Conservation (phyloP, 2,113 vertebrate species). For the Rhadina sibilatrix region DNA sequence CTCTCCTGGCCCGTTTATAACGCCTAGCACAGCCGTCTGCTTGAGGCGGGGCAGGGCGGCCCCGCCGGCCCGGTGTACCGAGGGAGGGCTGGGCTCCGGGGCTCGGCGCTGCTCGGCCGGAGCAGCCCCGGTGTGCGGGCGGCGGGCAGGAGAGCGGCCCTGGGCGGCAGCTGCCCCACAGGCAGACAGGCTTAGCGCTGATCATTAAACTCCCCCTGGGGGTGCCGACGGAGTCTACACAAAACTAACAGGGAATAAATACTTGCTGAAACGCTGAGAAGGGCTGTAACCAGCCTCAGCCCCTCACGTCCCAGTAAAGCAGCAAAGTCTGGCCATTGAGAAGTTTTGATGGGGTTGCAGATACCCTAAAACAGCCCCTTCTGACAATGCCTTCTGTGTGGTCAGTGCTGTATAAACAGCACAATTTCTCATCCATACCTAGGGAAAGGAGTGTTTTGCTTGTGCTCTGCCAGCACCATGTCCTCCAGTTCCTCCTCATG, state of each 20-base stretch:
- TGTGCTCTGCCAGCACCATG: not conserved
- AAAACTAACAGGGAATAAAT: not conserved
- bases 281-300: not conserved
- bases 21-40: not conserved
- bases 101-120: rapidly evolving
- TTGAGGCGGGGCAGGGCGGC: not conserved
- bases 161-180: not conserved
- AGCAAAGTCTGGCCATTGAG: not conserved
- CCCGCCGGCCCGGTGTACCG: not conserved
- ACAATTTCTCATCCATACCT: not conserved
- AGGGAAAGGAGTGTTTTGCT: not conserved
- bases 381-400: not conserved
- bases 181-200: not conserved
- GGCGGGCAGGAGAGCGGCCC: not conserved
- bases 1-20: no score
- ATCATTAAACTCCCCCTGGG: not conserved
- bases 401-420: not conserved
- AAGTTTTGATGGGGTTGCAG: not conserved
- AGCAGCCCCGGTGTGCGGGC: not conserved
- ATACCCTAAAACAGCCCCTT: not conserved
- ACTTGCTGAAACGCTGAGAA: not conserved
- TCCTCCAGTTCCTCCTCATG: not conserved
- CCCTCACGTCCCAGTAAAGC: not conserved
- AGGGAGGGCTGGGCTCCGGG: not conserved
- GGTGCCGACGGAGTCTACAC: not conserved